Base-by-base conservation (phyloP, 2,888 invertebrate genomes). In the Rotaria socialis region DNA sequence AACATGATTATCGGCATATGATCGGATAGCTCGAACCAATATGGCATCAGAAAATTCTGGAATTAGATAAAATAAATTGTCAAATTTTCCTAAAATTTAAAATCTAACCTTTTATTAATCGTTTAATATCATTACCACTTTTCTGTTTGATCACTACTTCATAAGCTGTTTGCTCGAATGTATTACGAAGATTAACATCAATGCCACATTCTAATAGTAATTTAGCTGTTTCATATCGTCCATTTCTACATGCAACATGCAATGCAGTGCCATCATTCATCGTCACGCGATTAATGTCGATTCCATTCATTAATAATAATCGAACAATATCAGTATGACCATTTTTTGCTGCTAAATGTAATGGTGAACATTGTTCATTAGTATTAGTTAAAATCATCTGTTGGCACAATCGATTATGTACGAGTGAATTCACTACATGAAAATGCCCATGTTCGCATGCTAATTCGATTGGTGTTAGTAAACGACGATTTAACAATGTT, bases 361-460 rank as follows among this genome's bases (percentile, higher is more conserved):
- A 89, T n/a, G 24, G 19, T n/a, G 43, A 35, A 47, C 8, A 0
- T 24, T 47, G 80, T 47, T 80, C 47, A 80, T 80, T 80, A 47
- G 47, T 80, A 47, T 80, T 43, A 80, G 47, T 80, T 11, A 47
- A 47, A 24, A 80, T 47, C 80, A 80, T 80, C n/a, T 47, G 80
- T 80, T 47, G n/a, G 24, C 80, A 80, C n/a, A 47, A 47, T 47
- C 8, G 7, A 80, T 80, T 47, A n/a, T 80, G 80, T 60, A 86
- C 16, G 55, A 86, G 43, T 43, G 27, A 27, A 35, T 86, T 75
- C 4, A 86, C 67, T 55, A 89, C 89, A 88, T 89, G 89, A n/a
- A 88, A 90, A 88, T 91, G 89, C 16, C 92, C 92, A 88, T 91
- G 91, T 88, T 92, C 92, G 88, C 92, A 92, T 75, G 92, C 92